Evolutionary conservation across 1,140 invertebrate species (phyloP), one percentile per base, ranked within the genome.

Genomic region (Dendroctonus ponderosae): DNA sequence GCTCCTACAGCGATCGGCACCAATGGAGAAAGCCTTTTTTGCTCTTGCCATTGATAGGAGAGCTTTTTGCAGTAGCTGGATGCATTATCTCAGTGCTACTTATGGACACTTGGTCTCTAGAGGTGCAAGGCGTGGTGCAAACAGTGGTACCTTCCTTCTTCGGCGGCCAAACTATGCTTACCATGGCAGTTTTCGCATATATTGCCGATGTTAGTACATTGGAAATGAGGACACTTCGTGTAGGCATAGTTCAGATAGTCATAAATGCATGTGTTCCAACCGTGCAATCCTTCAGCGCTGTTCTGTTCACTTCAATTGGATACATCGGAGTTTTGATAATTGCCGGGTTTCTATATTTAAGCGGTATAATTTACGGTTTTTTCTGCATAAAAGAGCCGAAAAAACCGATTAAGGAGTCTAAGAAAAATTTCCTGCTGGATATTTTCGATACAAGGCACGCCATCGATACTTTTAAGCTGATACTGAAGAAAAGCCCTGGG

Each of bases 1-100:
- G 88, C 65, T 83, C 85, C 0, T 85, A 85, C 82, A 86, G 85
- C 67, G 86, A 87, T 74, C 80, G 83, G 43, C 83, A 85, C 51
- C 86, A 87, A 60, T 83, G 71, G 14, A 72, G 86, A 44, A 90
- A 89, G 78, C 82, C 87, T 15, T 86, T 84, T 61, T 82, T 88
- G 72, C 70, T 88, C 7, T 66, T 86, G 37, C 86, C 86, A 3
- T 80, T 87, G 39, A 63, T 84, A 6, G 86, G 86, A 7, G 85
- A 87, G 70, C 80, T 84, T 40, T 76, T 83, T 38, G 77, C 80
- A 5, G 70, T 75, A 5, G 61, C 81, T 4, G 81, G 81, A 26
- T 81, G 83, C 58, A 79, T 86, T 5, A 46, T 85, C 0, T 83
- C 81, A 62, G 82, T 81, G 2, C 75, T 80, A 48, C 84, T 81